These are phyloP conservation scores for Brachyistius frenatus DNA, from an alignment of 2,113 vertebrate genomes.

Conservation along the genomic window DNA sequence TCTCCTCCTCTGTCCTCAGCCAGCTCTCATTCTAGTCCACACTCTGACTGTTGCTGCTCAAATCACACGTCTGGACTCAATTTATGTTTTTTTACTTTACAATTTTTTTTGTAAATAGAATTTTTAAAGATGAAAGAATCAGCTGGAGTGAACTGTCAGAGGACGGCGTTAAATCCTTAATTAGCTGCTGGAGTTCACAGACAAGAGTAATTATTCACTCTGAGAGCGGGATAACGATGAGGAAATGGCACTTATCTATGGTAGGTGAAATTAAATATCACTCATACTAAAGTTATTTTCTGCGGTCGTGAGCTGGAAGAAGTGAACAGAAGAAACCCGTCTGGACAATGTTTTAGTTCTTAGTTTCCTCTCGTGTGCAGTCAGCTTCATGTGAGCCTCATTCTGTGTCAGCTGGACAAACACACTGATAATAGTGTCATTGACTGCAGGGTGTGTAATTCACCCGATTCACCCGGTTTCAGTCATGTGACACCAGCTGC, in stretches of 20 bases:
- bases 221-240: constrained; percentile 58
- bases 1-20: neutral
- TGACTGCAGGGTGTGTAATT: neutral
- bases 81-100: rapidly evolving
- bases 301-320: neutral
- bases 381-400: neutral
- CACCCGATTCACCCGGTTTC: constrained; percentile 18
- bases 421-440: neutral
- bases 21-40: neutral
- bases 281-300: neutral
- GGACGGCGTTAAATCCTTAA: constrained; percentile 3
- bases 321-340: no score
- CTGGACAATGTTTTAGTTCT: neutral
- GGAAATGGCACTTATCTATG: constrained; percentile 83
- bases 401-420: neutral
- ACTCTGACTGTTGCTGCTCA: neutral
- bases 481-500: constrained; percentile 33
- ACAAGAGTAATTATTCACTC: constrained; percentile 4
- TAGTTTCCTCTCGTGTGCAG: neutral
- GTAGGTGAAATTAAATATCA: constrained; percentile 56
- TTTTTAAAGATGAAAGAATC: constrained; percentile 6
- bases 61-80: neutral
- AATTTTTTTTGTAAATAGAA: rapidly evolving
- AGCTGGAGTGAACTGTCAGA: neutral
- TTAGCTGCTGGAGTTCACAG: constrained; percentile 11